Evolutionary conservation across 2,797 vertebrate genomes (phyloP).

Genomic region (Clamator glandarius): DNA sequence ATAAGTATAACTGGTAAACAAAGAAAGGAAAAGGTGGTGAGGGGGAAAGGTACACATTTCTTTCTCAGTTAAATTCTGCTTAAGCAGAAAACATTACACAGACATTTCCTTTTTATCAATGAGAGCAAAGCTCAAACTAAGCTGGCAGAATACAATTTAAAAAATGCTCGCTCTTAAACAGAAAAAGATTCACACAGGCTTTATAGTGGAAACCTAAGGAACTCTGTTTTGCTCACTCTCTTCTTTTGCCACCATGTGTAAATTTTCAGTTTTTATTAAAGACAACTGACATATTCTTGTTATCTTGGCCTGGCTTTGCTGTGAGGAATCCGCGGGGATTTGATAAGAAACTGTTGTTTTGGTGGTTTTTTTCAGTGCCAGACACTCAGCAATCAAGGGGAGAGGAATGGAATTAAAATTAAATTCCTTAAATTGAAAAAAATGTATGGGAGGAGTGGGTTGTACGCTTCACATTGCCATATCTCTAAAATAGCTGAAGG

Average conservation of each 20-base stretch:
- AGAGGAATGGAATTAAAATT: background rate
- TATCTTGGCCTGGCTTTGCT: background rate
- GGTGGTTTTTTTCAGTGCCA: background rate
- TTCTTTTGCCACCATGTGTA: background rate
- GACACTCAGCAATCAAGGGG: background rate
- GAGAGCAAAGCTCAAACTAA: background rate
- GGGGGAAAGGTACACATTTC: background rate
- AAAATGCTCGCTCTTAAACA: background rate
- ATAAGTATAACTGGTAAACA: background rate
- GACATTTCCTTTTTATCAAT: background rate
- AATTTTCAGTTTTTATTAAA: background rate
- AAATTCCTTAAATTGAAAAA: background rate
- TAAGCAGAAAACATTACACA: background rate
- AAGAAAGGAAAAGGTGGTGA: background rate
- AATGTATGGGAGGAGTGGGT: background rate
- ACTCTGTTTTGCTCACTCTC: background rate
- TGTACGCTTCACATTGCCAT: background rate
- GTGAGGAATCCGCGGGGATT: background rate
- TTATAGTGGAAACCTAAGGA: background rate
- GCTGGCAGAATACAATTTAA: background rate
- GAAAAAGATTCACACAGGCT: background rate
- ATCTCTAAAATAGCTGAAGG: constrained; percentile 11
- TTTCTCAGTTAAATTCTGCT: background rate
- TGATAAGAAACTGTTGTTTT: background rate
- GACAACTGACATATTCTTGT: background rate